Conservation (phyloP, 2,888 invertebrate genomes). For the Cheilosia soror region DNA sequence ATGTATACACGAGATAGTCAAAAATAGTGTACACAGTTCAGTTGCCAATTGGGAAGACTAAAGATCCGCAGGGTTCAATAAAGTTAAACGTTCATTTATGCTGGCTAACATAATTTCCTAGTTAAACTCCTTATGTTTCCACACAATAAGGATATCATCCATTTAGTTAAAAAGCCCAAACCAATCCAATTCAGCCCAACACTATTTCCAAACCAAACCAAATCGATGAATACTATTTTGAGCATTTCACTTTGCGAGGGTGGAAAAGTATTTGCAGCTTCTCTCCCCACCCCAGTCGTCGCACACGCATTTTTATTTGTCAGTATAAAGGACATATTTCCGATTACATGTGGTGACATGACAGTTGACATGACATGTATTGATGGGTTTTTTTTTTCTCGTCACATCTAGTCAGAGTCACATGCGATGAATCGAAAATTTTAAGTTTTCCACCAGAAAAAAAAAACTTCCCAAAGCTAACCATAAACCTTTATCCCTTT, state of each 20-base stretch:
- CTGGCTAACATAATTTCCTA: no score
- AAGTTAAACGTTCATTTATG: no score
- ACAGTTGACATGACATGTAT: conserved; percentile 75
- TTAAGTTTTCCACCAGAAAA: conserved; percentile 29
- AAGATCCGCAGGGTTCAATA: no score
- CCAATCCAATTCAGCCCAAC: background rate
- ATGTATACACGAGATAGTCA: no score
- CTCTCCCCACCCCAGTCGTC: background rate
- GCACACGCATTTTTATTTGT: conserved; percentile 28
- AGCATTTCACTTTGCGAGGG: conserved; percentile 5
- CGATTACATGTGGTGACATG: conserved; percentile 61
- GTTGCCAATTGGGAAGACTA: no score
- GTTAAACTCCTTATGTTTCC: no score
- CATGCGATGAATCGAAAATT: conserved; percentile 35
- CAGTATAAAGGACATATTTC: conserved; percentile 37
- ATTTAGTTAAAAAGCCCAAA: no score
- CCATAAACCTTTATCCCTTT: conserved; percentile 16
- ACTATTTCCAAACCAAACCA: background rate
- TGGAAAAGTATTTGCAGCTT: background rate
- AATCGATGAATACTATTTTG: background rate
- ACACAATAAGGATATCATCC: no score
- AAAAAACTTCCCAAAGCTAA: background rate
- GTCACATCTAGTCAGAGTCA: conserved; percentile 25
- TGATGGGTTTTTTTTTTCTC: conserved; percentile 60
- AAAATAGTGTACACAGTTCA: no score